Conservation (phyloP, 2,888 invertebrate genomes). For the Torymus tubicola region DNA sequence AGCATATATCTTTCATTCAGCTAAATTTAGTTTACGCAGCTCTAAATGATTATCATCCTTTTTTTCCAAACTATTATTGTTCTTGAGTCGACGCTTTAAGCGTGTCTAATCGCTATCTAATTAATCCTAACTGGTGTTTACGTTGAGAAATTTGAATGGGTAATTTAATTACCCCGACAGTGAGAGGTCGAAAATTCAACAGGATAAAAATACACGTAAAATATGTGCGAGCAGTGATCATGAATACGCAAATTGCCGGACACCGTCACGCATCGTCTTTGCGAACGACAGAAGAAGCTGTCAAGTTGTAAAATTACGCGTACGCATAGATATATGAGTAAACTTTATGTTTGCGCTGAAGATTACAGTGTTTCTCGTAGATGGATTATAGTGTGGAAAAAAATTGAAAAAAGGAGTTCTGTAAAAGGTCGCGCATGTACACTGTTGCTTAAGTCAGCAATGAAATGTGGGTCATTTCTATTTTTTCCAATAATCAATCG, state of each 20-base stretch:
- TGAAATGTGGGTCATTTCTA: conserved; percentile 20
- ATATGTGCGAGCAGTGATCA: neutral
- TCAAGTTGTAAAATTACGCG: neutral
- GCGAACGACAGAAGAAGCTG: neutral
- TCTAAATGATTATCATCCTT: too few relatives aligned
- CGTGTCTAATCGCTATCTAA: too few relatives aligned
- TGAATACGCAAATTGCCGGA: neutral
- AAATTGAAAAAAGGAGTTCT: neutral
- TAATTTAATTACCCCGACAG: too few relatives aligned
- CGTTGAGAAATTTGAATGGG: too few relatives aligned
- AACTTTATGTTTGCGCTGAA: too few relatives aligned
- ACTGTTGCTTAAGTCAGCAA: conserved; percentile 13
- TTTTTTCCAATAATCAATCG: conserved; percentile 3
- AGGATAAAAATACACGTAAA: neutral
- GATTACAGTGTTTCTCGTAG: neutral
- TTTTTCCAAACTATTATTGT: too few relatives aligned
- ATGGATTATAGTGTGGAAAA: neutral
- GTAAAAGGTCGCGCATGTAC: neutral
- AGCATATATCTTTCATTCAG: too few relatives aligned
- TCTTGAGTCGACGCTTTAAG: too few relatives aligned
- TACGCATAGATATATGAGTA: too few relatives aligned
- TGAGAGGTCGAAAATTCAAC: too few relatives aligned
- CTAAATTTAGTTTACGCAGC: too few relatives aligned
- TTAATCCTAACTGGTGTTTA: too few relatives aligned
- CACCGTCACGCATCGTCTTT: neutral